Conservation (phyloP, 2,888 invertebrate genomes). For the Lordiphosa fenestrarum region DNA sequence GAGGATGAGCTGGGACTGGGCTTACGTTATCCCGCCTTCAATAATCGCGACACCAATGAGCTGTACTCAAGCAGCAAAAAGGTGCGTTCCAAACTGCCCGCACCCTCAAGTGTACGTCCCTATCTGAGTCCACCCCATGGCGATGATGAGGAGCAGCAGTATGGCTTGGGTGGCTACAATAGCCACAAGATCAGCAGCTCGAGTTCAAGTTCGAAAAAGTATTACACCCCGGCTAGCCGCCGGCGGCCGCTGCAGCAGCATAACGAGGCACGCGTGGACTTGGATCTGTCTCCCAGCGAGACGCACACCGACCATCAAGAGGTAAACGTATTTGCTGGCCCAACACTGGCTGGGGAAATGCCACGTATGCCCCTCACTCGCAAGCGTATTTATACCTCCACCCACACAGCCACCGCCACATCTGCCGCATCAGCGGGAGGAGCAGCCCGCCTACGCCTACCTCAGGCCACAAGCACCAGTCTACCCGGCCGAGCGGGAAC, state of each 20-base stretch:
- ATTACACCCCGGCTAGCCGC: conserved; percentile 47
- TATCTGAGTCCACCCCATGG: conserved; percentile 78
- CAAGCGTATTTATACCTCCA: conserved; percentile 78
- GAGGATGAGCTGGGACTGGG: conserved; percentile 63
- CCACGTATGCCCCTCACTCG: conserved; percentile 73
- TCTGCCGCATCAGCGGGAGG: conserved; percentile 33
- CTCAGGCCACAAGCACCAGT: conserved; percentile 43
- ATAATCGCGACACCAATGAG: conserved; percentile 63
- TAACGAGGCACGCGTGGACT: conserved; percentile 71
- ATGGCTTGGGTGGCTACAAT: conserved; percentile 41
- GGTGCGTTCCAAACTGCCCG: conserved; percentile 63
- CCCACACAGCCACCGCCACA: conserved; percentile 62
- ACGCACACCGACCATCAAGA: conserved; percentile 75
- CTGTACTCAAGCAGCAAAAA: conserved; percentile 67
- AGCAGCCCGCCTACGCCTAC: conserved; percentile 49
- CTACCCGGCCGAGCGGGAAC: conserved; percentile 61
- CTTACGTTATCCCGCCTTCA: conserved; percentile 46
- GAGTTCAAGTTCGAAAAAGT: conserved; percentile 48
- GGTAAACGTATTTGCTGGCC: conserved; percentile 73
- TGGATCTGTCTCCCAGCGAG: conserved; percentile 75
- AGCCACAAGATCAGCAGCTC: conserved; percentile 38
- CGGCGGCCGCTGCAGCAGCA: conserved; percentile 49
- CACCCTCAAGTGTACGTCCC: conserved; percentile 73
- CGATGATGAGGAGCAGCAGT: conserved; percentile 50
- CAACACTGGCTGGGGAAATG: conserved; percentile 61